Evolutionary conservation across 2,888 invertebrate genomes (phyloP).

Genomic region (Leucophora obtusa): DNA sequence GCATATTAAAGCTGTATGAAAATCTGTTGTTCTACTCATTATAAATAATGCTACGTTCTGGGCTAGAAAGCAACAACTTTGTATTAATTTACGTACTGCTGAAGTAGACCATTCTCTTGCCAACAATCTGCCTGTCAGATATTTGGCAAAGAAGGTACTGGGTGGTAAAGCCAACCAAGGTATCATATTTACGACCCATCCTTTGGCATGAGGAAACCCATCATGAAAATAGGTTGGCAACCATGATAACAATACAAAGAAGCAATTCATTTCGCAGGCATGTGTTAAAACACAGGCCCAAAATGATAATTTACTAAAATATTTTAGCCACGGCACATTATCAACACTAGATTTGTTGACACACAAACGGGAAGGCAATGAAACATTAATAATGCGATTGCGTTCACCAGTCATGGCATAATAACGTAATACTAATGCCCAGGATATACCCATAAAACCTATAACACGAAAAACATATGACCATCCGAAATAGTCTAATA

Average conservation of each 20-base stretch:
- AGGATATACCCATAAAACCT: slow-evolving; percentile 81
- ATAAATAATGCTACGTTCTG: slow-evolving; percentile 80
- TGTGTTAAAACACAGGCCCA: slow-evolving; percentile 86
- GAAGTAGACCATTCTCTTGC: slow-evolving; percentile 80
- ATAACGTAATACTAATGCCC: slow-evolving; percentile 81
- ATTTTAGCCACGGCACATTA: slow-evolving; percentile 82
- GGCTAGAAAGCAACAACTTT: slow-evolving; percentile 80
- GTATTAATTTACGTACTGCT: slow-evolving; percentile 80
- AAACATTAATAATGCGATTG: slow-evolving; percentile 77
- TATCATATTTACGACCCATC: slow-evolving; percentile 86
- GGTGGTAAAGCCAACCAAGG: slow-evolving; percentile 84
- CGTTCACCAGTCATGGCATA: slow-evolving; percentile 79
- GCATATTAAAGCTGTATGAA: slow-evolving; percentile 77
- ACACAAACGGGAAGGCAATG: slow-evolving; percentile 75
- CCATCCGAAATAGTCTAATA: slow-evolving; percentile 84
- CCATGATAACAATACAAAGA: slow-evolving; percentile 86
- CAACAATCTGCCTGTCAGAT: slow-evolving; percentile 81
- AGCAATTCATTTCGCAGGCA: slow-evolving; percentile 86
- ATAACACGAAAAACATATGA: slow-evolving; percentile 82
- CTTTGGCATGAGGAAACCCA: slow-evolving; percentile 83
- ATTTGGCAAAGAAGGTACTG: slow-evolving; percentile 83
- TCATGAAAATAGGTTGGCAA: slow-evolving; percentile 87
- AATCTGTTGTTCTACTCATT: slow-evolving; percentile 78
- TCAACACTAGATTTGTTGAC: slow-evolving; percentile 73
- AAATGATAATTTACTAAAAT: slow-evolving; percentile 82